Evolutionary conservation across 2,797 vertebrate genomes (phyloP).

Genomic region (Lithobates sylvaticus): DNA sequence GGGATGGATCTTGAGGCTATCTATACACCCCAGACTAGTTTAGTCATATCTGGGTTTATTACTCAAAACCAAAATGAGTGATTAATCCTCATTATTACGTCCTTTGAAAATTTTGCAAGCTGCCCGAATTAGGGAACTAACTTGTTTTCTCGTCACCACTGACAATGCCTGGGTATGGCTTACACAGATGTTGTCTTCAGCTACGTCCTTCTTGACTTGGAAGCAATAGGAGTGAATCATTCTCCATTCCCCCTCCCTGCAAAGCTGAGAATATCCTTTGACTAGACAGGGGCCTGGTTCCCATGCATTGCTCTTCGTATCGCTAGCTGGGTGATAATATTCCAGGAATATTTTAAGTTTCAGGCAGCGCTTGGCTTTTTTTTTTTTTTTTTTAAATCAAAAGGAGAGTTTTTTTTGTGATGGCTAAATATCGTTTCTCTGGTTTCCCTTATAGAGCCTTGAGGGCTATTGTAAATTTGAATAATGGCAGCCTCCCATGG

Average conservation of each 20-base stretch:
- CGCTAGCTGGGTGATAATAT: neutral
- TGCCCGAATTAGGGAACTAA: constrained; percentile 11
- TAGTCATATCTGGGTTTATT: neutral
- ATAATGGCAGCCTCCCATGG: no score
- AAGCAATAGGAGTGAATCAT: neutral
- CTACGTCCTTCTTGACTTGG: neutral
- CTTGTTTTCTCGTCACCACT: constrained; percentile 14
- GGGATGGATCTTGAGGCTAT: neutral
- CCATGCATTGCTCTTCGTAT: neutral
- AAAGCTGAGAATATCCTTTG: neutral
- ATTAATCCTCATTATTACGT: constrained; percentile 13
- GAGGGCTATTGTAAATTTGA: no score
- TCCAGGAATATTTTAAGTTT: neutral
- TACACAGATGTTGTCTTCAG: neutral
- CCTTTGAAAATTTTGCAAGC: constrained; percentile 4
- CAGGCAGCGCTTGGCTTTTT: no score
- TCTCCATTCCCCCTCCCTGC: neutral
- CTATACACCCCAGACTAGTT: neutral
- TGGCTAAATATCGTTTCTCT: no score
- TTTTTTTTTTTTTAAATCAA: no score
- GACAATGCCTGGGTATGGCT: neutral
- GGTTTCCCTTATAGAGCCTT: no score
- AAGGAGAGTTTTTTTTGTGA: no score
- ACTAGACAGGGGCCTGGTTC: neutral
- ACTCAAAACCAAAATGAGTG: constrained; percentile 32